Conservation (phyloP, 2,888 invertebrate genomes). For the Diadegma fenestrale region DNA sequence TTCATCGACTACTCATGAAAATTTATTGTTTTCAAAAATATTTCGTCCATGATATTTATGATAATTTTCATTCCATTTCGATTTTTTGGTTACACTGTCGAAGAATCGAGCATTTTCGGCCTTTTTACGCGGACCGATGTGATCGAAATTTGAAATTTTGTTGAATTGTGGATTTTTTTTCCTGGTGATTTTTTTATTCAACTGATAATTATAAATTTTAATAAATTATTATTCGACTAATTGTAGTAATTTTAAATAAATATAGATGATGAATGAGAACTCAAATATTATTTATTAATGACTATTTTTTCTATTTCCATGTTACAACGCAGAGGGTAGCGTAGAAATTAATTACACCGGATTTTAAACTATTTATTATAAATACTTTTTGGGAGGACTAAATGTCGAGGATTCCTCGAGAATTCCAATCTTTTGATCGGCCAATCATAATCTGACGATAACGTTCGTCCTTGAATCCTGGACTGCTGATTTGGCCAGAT, state of each 20-base stretch:
- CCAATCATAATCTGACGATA: constrained; percentile 15
- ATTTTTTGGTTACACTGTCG: not conserved
- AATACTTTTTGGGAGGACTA: not conserved
- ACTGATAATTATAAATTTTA: too few relatives aligned
- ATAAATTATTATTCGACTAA: too few relatives aligned
- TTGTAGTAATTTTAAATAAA: too few relatives aligned
- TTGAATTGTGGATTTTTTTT: too few relatives aligned
- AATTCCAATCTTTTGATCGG: constrained; percentile 3
- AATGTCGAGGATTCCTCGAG: constrained; percentile 24
- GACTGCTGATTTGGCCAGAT: not conserved
- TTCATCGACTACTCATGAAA: too few relatives aligned
- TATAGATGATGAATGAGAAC: too few relatives aligned
- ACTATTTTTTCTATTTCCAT: too few relatives aligned
- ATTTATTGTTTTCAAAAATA: too few relatives aligned
- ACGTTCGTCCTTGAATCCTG: not conserved
- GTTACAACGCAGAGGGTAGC: not conserved
- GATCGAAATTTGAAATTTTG: too few relatives aligned
- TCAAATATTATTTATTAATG: too few relatives aligned
- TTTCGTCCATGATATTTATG: not conserved
- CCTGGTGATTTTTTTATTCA: too few relatives aligned
- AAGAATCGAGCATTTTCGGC: not conserved
- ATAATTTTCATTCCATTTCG: not conserved
- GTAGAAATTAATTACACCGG: not conserved
- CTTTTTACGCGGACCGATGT: too few relatives aligned
- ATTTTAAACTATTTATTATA: not conserved